Evolutionary conservation across 2,888 invertebrate species (phyloP), one percentile per base, ranked within the genome.

Genomic region (Eupithecia pulchellata): DNA sequence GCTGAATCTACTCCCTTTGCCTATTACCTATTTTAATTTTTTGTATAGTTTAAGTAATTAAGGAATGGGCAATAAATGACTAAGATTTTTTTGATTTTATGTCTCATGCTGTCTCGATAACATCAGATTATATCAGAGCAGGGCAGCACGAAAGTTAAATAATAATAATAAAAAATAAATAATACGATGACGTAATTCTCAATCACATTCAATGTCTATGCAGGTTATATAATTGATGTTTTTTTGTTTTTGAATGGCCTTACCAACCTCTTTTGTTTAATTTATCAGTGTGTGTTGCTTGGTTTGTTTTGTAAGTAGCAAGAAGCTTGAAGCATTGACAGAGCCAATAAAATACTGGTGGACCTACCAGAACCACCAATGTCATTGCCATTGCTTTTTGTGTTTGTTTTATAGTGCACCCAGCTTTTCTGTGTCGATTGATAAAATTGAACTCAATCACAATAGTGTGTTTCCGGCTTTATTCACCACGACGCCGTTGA

Each of bases 231-330:
- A 47, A 20, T 47, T 47, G n/a, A n/a, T n/a, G 42, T 42, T 39
- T 39, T 2, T 55, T 55, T 13, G 11, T 57, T 57, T 29, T 52
- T 52, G 25, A 13, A 52, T 52, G 25, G 52, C 25, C 25, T 52
- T 42, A 42, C 39, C 39, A 17, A 42, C n/a, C 2, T 39, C 5
- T 20, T 52, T 52, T 25, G 20, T 52, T 47, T 25, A 34, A 32
- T n/a, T 36, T 25, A 34, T 20, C 20, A 60, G n/a, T 34, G 32
- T 60, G 32, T 55, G 32, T 34, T 52, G 64, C 64, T 69, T 69
- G 65, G 17, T 64, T 71, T 47, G 30, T 29, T 64, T 71, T 47
- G 30, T 29, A 36, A 60, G 42, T 69, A 47, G 69, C 58, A 30
- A 36, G 62, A 52, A 32, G 6, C 42, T 63, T 25, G 52, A 52